phyloP scores from a whole-genome alignment of 2,113 vertebrate species.

The Dunckerocampus dactyliophorus region DNA sequence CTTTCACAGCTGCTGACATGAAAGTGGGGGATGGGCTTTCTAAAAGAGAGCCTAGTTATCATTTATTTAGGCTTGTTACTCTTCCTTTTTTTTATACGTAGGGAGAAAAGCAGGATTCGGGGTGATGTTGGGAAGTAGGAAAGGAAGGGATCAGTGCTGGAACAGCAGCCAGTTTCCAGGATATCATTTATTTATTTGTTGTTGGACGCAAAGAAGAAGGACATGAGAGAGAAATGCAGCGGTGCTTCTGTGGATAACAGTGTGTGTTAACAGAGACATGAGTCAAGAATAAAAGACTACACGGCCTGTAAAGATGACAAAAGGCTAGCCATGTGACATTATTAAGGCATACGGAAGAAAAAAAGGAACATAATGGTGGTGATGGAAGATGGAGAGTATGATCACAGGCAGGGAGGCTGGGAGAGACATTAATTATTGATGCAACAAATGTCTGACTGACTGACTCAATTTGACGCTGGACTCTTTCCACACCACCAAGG shows the following conservation, averaged over 20 bases:
- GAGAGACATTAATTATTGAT: constrained; percentile 67
- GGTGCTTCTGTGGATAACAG: no score
- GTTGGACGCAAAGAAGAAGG: constrained; percentile 32
- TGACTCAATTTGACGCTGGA: constrained; percentile 65
- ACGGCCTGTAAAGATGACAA: constrained; percentile 8
- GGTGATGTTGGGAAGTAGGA: constrained; percentile 12
- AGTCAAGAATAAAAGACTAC: constrained; percentile 7
- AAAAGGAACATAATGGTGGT: constrained; percentile 24
- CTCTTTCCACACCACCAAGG: constrained; percentile 60
- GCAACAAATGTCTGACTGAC: constrained; percentile 69
- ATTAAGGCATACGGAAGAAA: constrained; percentile 4
- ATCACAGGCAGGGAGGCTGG: constrained; percentile 51
- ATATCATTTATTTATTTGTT: constrained; percentile 62
- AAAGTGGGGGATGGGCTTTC: constrained; percentile 50
- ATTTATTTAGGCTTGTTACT: constrained; percentile 62
- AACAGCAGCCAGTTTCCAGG: constrained; percentile 53
- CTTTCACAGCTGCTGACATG: constrained; percentile 55
- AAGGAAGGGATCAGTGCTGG: constrained; percentile 38
- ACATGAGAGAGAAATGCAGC: constrained; percentile 5
- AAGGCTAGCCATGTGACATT: not conserved
- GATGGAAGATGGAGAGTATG: constrained; percentile 52
- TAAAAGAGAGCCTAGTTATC: constrained; percentile 56
- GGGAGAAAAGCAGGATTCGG: constrained; percentile 18
- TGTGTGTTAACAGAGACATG: not conserved
- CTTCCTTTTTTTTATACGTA: constrained; percentile 15